A percentile compares a stretch with the other conserved stretches of the same genome.
Evolutionary conservation across 2,113 vertebrate species (phyloP).

Genomic region (Rhinogobius similis): DNA sequence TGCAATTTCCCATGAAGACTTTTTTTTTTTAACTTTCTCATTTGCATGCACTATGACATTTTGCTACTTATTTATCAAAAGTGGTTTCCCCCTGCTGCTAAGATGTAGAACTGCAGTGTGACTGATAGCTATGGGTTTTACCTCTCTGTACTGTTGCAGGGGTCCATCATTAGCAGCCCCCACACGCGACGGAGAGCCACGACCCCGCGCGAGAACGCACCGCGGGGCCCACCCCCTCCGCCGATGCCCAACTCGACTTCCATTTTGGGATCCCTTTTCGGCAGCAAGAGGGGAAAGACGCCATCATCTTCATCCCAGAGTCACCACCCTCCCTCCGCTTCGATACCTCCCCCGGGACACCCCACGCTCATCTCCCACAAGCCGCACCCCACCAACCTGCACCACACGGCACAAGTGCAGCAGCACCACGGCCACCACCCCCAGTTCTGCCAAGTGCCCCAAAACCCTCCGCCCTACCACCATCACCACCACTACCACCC

Average conservation of each 20-base stretch:
- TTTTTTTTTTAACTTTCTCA: constrained; percentile 64
- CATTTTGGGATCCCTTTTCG: constrained; percentile 92
- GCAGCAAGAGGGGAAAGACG: constrained; percentile 88
- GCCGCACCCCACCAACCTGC: constrained; percentile 78
- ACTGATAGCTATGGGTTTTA: constrained; percentile 42
- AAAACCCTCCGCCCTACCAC: constrained; percentile 90
- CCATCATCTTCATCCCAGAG: constrained; percentile 79
- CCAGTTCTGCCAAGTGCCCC: constrained; percentile 85
- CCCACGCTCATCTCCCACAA: constrained; percentile 83
- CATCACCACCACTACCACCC: constrained; percentile 94
- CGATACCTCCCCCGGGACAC: constrained; percentile 68
- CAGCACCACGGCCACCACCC: constrained; percentile 81
- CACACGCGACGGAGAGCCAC: constrained; percentile 90
- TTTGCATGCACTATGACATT: constrained; percentile 75
- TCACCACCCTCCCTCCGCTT: constrained; percentile 72
- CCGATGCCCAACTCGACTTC: constrained; percentile 84
- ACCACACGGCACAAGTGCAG: constrained; percentile 81
- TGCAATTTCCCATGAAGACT: constrained; percentile 64
- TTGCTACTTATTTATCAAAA: constrained; percentile 71
- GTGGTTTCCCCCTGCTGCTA: constrained; percentile 40
- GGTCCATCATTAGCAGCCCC: constrained; percentile 98
- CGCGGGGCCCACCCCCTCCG: constrained; percentile 85
- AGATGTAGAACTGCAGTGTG: constrained; percentile 29
- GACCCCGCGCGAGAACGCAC: constrained; percentile 85
- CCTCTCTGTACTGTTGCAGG: constrained; percentile 81